Conservation (phyloP, 1,140 invertebrate species). For the Macrostomum lignano region DNA sequence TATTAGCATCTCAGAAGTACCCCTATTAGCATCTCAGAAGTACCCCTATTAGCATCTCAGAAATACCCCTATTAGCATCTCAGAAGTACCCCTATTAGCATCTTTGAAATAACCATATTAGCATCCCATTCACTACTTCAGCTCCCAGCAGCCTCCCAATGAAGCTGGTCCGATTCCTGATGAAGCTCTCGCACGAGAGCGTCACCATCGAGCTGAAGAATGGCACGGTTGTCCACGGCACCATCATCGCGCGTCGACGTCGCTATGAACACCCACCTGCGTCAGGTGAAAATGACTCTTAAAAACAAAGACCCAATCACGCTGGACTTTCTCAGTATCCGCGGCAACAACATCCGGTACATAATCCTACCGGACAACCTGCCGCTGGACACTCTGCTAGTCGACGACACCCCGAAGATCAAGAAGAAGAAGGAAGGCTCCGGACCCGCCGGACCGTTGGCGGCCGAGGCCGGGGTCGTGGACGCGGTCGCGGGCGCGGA, state of each 20-base stretch:
- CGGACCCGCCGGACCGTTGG: too few species aligned
- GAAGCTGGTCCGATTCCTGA: too few species aligned
- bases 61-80: too few species aligned
- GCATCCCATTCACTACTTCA: too few species aligned
- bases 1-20: too few species aligned
- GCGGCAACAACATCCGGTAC: constrained; percentile 87
- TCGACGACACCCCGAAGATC: constrained; percentile 81
- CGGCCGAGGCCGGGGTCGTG: too few species aligned
- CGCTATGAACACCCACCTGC: constrained; percentile 97
- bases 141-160: too few species aligned
- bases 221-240: constrained; percentile 84
- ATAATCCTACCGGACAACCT: constrained; percentile 76
- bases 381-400: constrained; percentile 69
- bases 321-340: constrained; percentile 68
- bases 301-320: constrained; percentile 75
- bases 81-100: too few species aligned
- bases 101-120: too few species aligned
- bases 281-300: constrained; percentile 84
- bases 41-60: too few species aligned
- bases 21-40: too few species aligned
- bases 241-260: constrained; percentile 89
- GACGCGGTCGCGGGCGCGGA: too few species aligned
- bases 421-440: constrained; percentile 38
- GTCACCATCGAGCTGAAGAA: constrained; percentile 97
- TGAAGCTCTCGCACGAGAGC: constrained; percentile 97